Evolutionary conservation across 2,113 vertebrate genomes (phyloP).

Genomic region (Fregetta grallaria): DNA sequence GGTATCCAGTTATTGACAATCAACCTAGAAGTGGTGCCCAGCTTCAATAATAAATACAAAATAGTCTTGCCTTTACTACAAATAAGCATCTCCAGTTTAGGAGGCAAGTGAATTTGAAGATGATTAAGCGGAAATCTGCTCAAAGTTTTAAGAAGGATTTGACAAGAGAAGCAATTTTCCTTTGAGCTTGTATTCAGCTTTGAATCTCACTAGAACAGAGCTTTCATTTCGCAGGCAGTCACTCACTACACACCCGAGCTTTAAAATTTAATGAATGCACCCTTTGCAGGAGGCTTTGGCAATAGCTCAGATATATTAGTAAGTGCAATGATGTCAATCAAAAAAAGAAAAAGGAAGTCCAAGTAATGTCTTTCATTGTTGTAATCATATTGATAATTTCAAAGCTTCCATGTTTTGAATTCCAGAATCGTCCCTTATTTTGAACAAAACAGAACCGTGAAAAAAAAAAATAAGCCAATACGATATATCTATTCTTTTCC

Average conservation of each 20-base stretch:
- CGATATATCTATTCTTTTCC: not conserved
- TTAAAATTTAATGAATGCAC: slow-evolving; percentile 54
- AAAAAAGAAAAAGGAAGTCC: not conserved
- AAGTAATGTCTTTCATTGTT: not conserved
- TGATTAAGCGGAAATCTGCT: slow-evolving; percentile 26
- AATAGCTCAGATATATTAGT: not conserved
- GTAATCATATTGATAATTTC: not conserved
- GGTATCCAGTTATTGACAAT: not conserved
- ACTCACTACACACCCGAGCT: not conserved
- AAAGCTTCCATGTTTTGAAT: not conserved
- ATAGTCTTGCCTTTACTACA: not conserved
- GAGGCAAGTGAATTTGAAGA: not conserved
- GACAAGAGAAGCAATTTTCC: slow-evolving; percentile 46
- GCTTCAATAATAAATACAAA: not conserved
- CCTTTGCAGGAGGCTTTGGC: slow-evolving; percentile 6
- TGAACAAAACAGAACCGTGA: not conserved
- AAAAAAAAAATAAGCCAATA: not conserved
- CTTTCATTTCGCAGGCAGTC: slow-evolving; percentile 43
- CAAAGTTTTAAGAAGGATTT: slow-evolving; percentile 45
- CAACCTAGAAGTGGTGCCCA: not conserved
- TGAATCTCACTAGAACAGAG: slow-evolving; percentile 23
- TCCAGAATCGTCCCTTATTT: not conserved
- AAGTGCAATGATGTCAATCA: slow-evolving; percentile 9
- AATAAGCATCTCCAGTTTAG: not conserved
- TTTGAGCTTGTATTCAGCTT: slow-evolving; percentile 35